phyloP scores from a whole-genome alignment of 2,797 vertebrate species.

The Acestrorhynchus altus region DNA sequence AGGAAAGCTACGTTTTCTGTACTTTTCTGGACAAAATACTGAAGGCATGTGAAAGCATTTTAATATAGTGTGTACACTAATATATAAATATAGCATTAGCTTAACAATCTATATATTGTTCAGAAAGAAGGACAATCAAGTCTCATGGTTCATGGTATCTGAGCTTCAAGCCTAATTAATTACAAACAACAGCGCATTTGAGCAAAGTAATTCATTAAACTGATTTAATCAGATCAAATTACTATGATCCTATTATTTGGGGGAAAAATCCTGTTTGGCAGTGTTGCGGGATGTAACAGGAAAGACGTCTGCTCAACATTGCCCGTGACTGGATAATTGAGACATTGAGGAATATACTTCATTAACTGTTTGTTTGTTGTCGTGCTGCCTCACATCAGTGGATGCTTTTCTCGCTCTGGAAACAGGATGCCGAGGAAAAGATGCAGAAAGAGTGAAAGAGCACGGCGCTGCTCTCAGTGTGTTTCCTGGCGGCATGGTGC shows the following conservation, averaged over 20 bases:
- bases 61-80: neutral
- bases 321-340: slow-evolving; percentile 65
- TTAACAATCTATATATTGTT: slow-evolving; percentile 37
- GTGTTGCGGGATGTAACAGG: slow-evolving; percentile 57
- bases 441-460: slow-evolving; percentile 27
- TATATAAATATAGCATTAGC: no score
- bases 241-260: slow-evolving; percentile 66
- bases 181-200: slow-evolving; percentile 70
- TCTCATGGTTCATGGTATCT: slow-evolving; percentile 65
- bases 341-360: slow-evolving; percentile 54
- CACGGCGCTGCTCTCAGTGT: slow-evolving; percentile 29
- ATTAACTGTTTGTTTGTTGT: slow-evolving; percentile 34
- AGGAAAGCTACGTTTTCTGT: neutral
- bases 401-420: slow-evolving; percentile 33
- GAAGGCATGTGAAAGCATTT: neutral
- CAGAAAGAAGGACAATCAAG: slow-evolving; percentile 61
- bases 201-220: slow-evolving; percentile 71
- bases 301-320: slow-evolving; percentile 53
- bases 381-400: slow-evolving; percentile 5
- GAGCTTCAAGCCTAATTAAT: slow-evolving; percentile 72
- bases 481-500: slow-evolving; percentile 36
- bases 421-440: neutral
- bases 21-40: neutral
- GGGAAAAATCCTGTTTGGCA: slow-evolving; percentile 53
- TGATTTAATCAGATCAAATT: slow-evolving; percentile 74